phyloP scores from a whole-genome alignment of 2,797 vertebrate species.

The Pyrocephalus nanus region DNA sequence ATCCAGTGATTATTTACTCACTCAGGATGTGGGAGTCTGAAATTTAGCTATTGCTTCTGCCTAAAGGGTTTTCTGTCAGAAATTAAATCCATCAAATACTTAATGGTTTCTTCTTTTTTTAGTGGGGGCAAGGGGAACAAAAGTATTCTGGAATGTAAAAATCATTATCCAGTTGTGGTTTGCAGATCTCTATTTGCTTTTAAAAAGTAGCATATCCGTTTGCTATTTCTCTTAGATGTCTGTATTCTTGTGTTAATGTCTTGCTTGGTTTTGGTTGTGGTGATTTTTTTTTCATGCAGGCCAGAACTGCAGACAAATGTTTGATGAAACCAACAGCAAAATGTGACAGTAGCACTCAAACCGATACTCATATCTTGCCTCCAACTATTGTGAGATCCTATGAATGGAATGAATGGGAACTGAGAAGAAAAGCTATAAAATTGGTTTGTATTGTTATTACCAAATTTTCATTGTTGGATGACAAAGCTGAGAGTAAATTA shows the following conservation, averaged over 20 bases:
- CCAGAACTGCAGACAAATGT: slow-evolving; percentile 68
- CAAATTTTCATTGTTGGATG: not conserved
- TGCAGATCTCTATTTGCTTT: not conserved
- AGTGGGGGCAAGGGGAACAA: not conserved
- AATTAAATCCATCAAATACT: not conserved
- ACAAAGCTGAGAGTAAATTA: not conserved
- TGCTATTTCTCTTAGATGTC: not conserved
- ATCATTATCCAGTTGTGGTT: not conserved
- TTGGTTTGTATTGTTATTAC: slow-evolving; percentile 80
- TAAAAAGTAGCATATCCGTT: not conserved
- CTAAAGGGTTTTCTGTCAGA: not conserved
- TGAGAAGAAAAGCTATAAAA: slow-evolving; percentile 90
- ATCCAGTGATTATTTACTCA: not conserved
- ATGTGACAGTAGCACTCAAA: slow-evolving; percentile 85
- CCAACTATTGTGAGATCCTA: slow-evolving; percentile 83
- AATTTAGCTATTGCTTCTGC: not conserved
- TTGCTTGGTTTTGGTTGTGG: not conserved
- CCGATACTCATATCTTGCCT: slow-evolving; percentile 88
- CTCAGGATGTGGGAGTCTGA: not conserved
- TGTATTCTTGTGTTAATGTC: not conserved
- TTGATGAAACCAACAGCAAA: slow-evolving; percentile 73
- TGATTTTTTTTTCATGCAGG: slow-evolving; percentile 64
- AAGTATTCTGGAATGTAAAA: not conserved
- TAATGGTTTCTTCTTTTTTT: not conserved
- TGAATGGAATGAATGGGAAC: slow-evolving; percentile 96